Conservation (phyloP, 2,888 invertebrate genomes). For the Phalera bucephala region DNA sequence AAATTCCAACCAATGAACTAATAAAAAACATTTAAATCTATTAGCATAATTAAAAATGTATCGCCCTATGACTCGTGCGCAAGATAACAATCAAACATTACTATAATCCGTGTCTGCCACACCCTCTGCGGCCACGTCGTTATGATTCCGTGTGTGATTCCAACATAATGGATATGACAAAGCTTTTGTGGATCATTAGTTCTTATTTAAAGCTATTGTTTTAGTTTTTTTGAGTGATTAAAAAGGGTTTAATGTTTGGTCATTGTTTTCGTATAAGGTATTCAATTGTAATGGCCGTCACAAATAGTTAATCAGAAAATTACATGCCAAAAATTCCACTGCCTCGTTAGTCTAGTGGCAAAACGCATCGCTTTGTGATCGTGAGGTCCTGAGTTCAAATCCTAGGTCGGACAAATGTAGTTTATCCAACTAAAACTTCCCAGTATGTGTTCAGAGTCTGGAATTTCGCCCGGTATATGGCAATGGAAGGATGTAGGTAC, state of each 20-base stretch:
- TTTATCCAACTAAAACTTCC: too few relatives aligned
- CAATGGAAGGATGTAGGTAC: too few relatives aligned
- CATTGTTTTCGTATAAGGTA: conserved; percentile 26
- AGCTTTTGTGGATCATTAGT: conserved; percentile 44
- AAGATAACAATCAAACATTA: conserved; percentile 52
- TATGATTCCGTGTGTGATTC: conserved; percentile 19
- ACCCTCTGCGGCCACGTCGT: conserved; percentile 8
- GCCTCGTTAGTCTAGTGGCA: too few relatives aligned
- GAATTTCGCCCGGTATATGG: too few relatives aligned
- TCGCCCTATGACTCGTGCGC: conserved; percentile 37
- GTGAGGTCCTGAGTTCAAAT: too few relatives aligned
- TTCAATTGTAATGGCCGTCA: too few relatives aligned
- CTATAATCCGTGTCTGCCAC: conserved; percentile 31
- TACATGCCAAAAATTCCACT: too few relatives aligned
- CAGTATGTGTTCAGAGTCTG: too few relatives aligned
- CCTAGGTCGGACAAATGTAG: too few relatives aligned
- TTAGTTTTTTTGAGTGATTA: conserved; percentile 20
- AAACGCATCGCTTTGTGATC: too few relatives aligned
- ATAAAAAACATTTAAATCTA: conserved; percentile 57
- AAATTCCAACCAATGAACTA: conserved; percentile 11
- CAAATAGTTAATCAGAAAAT: too few relatives aligned
- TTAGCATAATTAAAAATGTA: conserved; percentile 57
- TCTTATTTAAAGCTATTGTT: conserved; percentile 32
- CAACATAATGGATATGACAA: conserved; percentile 39
- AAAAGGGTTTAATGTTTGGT: conserved; percentile 22